Percentiles rank a stretch among this genome's conserved stretches.
These are phyloP conservation scores for Muscina levida DNA, from an alignment of 2,888 invertebrate genomes.

Conservation along the genomic window DNA sequence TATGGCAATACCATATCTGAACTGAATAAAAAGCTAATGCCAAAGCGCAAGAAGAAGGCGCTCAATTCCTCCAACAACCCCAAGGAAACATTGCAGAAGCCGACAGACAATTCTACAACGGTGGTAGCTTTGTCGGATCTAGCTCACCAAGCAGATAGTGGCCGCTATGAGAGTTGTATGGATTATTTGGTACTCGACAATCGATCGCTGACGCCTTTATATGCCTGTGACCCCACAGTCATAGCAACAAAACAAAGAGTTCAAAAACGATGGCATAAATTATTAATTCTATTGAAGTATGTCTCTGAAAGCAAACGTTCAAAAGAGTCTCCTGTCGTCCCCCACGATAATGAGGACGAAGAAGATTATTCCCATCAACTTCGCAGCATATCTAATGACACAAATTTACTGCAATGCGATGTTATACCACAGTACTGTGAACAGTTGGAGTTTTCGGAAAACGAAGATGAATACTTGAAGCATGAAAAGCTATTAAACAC, in stretches of 20 bases:
- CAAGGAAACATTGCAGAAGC: slow-evolving; percentile 9
- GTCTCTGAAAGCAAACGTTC: slow-evolving; percentile 27
- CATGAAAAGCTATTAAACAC: slow-evolving; percentile 51
- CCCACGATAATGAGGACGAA: not conserved
- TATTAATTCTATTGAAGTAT: slow-evolving; percentile 44
- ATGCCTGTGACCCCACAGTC: not conserved
- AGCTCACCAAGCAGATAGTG: not conserved
- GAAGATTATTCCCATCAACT: slow-evolving; percentile 33
- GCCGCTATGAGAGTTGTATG: slow-evolving; percentile 16
- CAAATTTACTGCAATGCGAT: slow-evolving; percentile 34
- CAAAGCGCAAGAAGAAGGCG: slow-evolving; percentile 19
- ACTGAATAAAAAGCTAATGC: slow-evolving; percentile 65
- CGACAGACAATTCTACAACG: not conserved
- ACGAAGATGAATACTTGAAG: slow-evolving; percentile 18
- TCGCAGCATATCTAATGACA: slow-evolving; percentile 58
- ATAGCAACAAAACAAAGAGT: slow-evolving; percentile 34
- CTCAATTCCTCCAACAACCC: not conserved
- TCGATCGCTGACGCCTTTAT: not conserved
- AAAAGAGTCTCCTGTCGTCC: not conserved
- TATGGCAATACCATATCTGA: slow-evolving; percentile 70
- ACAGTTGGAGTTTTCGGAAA: slow-evolving; percentile 2
- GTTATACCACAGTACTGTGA: not conserved
- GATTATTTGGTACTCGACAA: not conserved
- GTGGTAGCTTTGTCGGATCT: slow-evolving; percentile 29
- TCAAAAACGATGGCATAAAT: slow-evolving; percentile 52